A percentile compares a stretch with the other conserved stretches of the same genome.
Conservation (phyloP, 53 echinoderm and acorn worm species). For the Hippasteria phrygiana region DNA sequence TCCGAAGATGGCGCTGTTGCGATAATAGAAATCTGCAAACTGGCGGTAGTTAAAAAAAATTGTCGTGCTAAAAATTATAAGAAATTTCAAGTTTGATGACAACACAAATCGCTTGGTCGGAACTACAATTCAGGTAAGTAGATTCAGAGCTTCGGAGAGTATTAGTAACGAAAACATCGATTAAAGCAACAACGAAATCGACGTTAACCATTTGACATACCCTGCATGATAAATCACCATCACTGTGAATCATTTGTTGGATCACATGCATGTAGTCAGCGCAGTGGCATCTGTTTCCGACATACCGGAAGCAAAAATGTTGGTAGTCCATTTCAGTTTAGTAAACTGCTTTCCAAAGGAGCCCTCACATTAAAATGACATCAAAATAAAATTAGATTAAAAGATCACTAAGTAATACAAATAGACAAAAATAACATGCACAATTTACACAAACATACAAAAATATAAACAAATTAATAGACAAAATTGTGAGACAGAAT, state of each 20-base stretch:
- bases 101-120: background rate
- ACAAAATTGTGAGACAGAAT: too few relatives aligned
- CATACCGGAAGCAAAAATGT: background rate
- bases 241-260: background rate
- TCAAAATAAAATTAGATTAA: too few relatives aligned
- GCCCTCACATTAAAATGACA: too few relatives aligned
- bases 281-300: background rate
- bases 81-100: background rate
- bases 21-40: background rate
- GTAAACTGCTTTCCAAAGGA: too few relatives aligned
- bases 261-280: background rate
- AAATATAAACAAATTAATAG: too few relatives aligned
- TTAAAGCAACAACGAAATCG: background rate
- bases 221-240: too few relatives aligned
- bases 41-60: conserved; percentile 20
- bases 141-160: background rate
- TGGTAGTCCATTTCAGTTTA: too few relatives aligned
- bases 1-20: background rate
- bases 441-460: too few relatives aligned
- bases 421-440: too few relatives aligned
- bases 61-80: background rate
- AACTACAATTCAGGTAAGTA: background rate
- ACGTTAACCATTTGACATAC: background rate
- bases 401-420: too few relatives aligned
- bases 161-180: background rate